Evolutionary conservation across 2,797 vertebrate species (phyloP).

Genomic region (Schizopygopsis malacanthus): DNA sequence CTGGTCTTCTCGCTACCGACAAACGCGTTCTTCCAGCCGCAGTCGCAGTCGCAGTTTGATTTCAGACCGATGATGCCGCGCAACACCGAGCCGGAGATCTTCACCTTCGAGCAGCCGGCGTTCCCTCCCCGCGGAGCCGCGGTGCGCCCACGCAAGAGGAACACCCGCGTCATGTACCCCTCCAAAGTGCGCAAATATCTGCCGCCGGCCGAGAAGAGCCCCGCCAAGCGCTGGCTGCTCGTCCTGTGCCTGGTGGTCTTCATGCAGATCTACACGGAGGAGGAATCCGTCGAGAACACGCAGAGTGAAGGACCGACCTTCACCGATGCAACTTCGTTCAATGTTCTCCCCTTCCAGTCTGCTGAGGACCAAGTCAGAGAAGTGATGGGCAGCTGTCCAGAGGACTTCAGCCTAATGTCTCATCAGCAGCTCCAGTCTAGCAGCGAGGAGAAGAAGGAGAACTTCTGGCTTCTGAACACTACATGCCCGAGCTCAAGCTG

Average conservation of each 20-base stretch:
- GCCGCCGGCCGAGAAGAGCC: slow-evolving; percentile 77
- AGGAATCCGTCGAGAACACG: slow-evolving; percentile 60
- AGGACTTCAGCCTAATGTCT: slow-evolving; percentile 15
- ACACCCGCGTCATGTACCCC: slow-evolving; percentile 80
- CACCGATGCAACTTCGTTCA: slow-evolving; percentile 59
- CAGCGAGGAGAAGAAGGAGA: slow-evolving; percentile 14
- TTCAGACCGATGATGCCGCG: slow-evolving; percentile 63
- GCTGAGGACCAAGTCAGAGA: slow-evolving; percentile 67
- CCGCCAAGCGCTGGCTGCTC: slow-evolving; percentile 78
- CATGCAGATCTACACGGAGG: slow-evolving; percentile 81
- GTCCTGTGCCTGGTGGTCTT: slow-evolving; percentile 78
- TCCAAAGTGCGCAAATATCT: slow-evolving; percentile 81
- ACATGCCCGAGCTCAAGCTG: slow-evolving; percentile 51
- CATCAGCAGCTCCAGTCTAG: background rate
- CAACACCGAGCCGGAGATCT: slow-evolving; percentile 79
- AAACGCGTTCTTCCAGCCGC: slow-evolving; percentile 43
- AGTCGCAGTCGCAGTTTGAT: slow-evolving; percentile 60
- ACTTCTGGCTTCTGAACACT: slow-evolving; percentile 46
- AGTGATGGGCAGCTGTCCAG: slow-evolving; percentile 45
- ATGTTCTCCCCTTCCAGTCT: slow-evolving; percentile 67
- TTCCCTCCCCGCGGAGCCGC: slow-evolving; percentile 63
- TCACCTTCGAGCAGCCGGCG: slow-evolving; percentile 77
- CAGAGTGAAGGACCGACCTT: slow-evolving; percentile 43
- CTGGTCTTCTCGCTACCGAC: slow-evolving; percentile 61
- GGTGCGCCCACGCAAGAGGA: slow-evolving; percentile 72